phyloP scores from a whole-genome alignment of 1,140 invertebrate genomes.

The Zophobas atratus region DNA sequence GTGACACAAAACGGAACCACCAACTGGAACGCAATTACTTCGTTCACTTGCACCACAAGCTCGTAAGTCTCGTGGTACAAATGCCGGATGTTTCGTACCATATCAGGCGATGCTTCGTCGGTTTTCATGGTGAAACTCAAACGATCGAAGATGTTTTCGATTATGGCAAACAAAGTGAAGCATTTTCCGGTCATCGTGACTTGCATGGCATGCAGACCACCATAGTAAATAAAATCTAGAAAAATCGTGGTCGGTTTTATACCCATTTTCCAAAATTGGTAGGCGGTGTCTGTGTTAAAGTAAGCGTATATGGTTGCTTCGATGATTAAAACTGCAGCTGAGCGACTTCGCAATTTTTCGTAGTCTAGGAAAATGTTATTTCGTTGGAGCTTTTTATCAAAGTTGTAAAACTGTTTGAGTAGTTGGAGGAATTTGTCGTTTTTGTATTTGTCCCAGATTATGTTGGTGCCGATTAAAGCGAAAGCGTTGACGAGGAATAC shows the following conservation, averaged over 20 bases:
- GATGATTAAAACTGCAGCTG: background rate
- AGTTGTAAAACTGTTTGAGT: background rate
- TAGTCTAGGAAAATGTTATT: conserved; percentile 10
- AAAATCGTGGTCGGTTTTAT: background rate
- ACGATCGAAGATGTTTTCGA: conserved; percentile 10
- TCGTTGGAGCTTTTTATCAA: background rate
- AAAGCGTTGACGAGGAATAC: background rate
- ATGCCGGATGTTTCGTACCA: conserved; percentile 10
- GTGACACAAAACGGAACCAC: conserved; percentile 24
- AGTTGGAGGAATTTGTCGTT: background rate
- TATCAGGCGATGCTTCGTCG: background rate
- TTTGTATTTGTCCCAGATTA: conserved; percentile 9
- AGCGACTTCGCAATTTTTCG: background rate
- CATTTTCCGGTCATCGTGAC: conserved; percentile 25
- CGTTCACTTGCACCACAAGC: background rate
- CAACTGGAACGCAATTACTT: conserved; percentile 12
- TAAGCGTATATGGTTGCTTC: background rate
- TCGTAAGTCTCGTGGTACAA: conserved; percentile 11
- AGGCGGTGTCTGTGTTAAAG: conserved; percentile 1
- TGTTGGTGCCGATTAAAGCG: background rate
- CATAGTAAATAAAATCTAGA: conserved; percentile 12
- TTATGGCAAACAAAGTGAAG: conserved; percentile 9
- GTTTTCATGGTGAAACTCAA: background rate
- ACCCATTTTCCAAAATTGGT: background rate
- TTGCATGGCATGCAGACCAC: conserved; percentile 11